Evolutionary conservation across 2,797 vertebrate genomes (phyloP).

Genomic region (Microctenopoma steveboyesi): DNA sequence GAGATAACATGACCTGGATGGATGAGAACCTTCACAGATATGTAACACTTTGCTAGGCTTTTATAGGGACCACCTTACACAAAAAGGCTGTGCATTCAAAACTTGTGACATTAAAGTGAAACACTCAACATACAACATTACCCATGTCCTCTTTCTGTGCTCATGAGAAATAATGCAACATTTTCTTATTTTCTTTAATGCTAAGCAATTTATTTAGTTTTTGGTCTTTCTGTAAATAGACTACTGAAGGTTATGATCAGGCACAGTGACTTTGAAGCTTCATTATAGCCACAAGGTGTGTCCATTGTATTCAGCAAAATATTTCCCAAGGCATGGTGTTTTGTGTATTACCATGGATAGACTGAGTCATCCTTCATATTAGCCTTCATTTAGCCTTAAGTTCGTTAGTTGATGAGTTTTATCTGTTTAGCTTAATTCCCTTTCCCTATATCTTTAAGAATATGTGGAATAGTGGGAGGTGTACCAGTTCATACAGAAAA

Average conservation of each 20-base stretch:
- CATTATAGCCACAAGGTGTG: constrained; percentile 38
- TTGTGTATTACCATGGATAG: constrained; percentile 56
- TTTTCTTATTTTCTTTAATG: background rate
- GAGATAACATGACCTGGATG: too few species aligned
- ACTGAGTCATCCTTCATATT: constrained; percentile 71
- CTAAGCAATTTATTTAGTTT: too few species aligned
- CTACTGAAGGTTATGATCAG: background rate
- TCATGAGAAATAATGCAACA: background rate
- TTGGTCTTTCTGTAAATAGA: background rate
- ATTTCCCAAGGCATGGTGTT: constrained; percentile 41
- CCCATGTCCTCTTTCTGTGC: background rate
- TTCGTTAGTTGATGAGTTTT: background rate
- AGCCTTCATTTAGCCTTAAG: background rate
- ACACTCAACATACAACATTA: background rate
- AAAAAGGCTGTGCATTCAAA: constrained; percentile 7
- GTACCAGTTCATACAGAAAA: too few species aligned
- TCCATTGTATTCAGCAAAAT: constrained; percentile 38
- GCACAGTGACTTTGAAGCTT: constrained; percentile 15
- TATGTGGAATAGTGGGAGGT: too few species aligned
- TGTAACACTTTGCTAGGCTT: constrained; percentile 29
- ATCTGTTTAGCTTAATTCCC: too few species aligned
- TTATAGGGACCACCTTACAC: constrained; percentile 21
- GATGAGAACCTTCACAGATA: too few species aligned
- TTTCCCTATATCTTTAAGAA: too few species aligned
- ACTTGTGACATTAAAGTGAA: constrained; percentile 5